Conservation (phyloP, 2,797 vertebrate genomes). For the Agapornis canus region DNA sequence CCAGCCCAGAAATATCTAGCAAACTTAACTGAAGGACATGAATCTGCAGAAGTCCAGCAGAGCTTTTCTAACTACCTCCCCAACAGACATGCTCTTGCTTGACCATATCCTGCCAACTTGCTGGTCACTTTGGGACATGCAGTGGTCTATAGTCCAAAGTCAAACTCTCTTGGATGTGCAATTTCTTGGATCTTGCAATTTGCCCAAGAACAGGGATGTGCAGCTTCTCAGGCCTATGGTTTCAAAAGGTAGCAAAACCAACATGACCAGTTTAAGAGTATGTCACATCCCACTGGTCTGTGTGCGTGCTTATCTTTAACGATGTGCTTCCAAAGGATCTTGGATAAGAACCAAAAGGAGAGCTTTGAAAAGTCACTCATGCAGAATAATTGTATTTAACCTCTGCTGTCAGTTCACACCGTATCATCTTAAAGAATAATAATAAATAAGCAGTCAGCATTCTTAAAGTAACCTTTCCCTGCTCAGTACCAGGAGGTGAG, state of each 20-base stretch:
- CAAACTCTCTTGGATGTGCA: not conserved
- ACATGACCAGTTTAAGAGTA: not conserved
- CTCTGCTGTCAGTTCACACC: not conserved
- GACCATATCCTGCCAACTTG: not conserved
- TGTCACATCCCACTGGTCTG: not conserved
- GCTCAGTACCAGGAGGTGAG: constrained; percentile 57
- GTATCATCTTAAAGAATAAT: not conserved
- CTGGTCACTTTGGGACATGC: not conserved
- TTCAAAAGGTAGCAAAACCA: not conserved
- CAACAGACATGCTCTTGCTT: not conserved
- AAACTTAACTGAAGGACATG: constrained; percentile 28
- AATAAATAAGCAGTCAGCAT: constrained; percentile 50
- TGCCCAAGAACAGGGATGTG: not conserved
- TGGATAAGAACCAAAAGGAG: constrained; percentile 13
- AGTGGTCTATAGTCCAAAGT: not conserved
- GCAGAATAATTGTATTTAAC: constrained; percentile 19
- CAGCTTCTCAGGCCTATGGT: not conserved
- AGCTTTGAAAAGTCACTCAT: not conserved
- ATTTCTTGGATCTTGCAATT: not conserved
- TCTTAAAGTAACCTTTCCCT: constrained; percentile 27
- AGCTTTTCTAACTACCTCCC: not conserved
- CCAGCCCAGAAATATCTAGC: not conserved
- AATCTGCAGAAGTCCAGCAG: constrained; percentile 1
- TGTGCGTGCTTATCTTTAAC: not conserved
- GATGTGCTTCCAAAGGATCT: constrained; percentile 3